Percentiles rank a stretch among this genome's conserved stretches.
phyloP scores from a whole-genome alignment of 2,797 vertebrate genomes.

The Myotis myotis region DNA sequence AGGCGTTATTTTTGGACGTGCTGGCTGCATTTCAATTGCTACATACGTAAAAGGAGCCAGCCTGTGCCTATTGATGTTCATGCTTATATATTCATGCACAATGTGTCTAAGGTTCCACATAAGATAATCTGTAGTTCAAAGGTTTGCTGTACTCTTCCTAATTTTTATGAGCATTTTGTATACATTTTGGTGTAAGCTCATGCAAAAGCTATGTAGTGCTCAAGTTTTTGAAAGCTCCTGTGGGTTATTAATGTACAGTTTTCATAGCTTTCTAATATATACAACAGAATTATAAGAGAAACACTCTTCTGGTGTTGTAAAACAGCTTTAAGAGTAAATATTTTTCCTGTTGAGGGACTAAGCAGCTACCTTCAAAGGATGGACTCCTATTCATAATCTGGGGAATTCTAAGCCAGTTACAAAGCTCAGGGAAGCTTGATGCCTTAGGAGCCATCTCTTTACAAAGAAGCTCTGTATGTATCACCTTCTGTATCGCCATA shows the following conservation, averaged over 20 bases:
- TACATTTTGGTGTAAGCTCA: constrained; percentile 1
- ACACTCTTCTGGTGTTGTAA: neutral
- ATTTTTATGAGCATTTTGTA: constrained; percentile 2
- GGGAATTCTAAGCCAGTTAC: neutral
- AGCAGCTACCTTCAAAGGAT: neutral
- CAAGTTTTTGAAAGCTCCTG: neutral
- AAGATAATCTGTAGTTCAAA: neutral
- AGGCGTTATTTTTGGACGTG: neutral
- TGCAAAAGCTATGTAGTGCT: neutral
- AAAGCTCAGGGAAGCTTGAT: neutral
- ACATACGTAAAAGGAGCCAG: neutral
- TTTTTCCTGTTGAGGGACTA: neutral
- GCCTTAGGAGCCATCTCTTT: neutral
- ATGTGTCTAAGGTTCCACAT: neutral
- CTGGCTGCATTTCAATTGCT: constrained; percentile 12
- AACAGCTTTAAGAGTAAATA: neutral
- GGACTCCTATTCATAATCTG: neutral
- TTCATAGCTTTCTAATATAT: neutral
- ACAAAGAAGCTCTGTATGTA: neutral
- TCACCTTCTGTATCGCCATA: neutral
- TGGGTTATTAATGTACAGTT: neutral
- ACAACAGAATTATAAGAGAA: neutral
- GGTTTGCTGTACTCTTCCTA: neutral
- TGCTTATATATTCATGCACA: neutral
- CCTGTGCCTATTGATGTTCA: neutral